phyloP scores from a whole-genome alignment of 2,888 invertebrate genomes.

The Drosophila rellima region DNA sequence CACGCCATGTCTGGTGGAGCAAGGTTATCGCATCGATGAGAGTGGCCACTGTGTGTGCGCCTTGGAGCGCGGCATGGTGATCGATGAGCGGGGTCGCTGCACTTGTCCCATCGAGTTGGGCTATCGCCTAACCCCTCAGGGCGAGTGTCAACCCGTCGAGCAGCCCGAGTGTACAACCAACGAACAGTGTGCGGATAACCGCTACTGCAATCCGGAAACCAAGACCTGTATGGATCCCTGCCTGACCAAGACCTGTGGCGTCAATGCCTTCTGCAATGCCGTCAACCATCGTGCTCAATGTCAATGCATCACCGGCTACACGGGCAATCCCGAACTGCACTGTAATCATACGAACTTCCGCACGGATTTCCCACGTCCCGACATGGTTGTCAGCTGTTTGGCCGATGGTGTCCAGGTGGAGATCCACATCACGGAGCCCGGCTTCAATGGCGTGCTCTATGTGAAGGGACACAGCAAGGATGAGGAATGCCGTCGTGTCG shows the following conservation, averaged over 20 bases:
- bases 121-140: constrained; percentile 88
- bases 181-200: constrained; percentile 91
- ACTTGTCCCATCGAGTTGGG: constrained; percentile 90
- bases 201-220: constrained; percentile 90
- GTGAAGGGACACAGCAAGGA: constrained; percentile 98
- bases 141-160: constrained; percentile 87
- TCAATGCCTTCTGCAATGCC: constrained; percentile 92
- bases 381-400: constrained; percentile 94
- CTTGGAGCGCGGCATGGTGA: constrained; percentile 91
- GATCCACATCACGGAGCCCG: constrained; percentile 89
- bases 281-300: constrained; percentile 92
- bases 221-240: constrained; percentile 94
- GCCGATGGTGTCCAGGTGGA: constrained; percentile 96
- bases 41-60: constrained; percentile 94
- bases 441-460: constrained; percentile 95
- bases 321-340: constrained; percentile 91
- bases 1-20: constrained; percentile 89
- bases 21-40: constrained; percentile 91
- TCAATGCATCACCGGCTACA: constrained; percentile 91
- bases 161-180: constrained; percentile 89
- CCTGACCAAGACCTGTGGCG: constrained; percentile 89
- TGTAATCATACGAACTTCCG: constrained; percentile 89
- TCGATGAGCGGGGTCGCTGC: constrained; percentile 92
- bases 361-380: constrained; percentile 94
- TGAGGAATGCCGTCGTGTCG: constrained; percentile 93